Evolutionary conservation across 2,888 invertebrate species (phyloP), one percentile per base, ranked within the genome.

Genomic region (Drosophila neoperkinsi): DNA sequence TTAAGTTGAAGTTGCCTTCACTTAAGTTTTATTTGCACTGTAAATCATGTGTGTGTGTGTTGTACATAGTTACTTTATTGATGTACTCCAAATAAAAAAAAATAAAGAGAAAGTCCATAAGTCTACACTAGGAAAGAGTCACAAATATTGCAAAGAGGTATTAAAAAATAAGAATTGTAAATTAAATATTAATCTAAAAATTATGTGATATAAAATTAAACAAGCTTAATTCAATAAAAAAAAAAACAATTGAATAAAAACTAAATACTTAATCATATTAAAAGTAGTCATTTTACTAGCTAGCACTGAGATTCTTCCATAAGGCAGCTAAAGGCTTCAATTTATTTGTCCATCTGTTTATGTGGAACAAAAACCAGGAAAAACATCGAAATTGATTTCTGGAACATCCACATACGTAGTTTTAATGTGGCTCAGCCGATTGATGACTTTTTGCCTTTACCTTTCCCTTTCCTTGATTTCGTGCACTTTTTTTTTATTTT

Each of bases 401-500:
- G 74, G 49, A 74, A 72, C 46, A 18, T 30, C 36, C 21, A 49
- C 34, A 59, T 49, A 57, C 57, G 41, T 53, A 6, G 16, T 67
- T 68, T 34, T 53, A 49, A 67, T 68, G 56, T 38, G 52, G 11
- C 11, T 50, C 33, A 30, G 16, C 41, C 71, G 61, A 64, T 77
- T 77, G 77, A 67, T 77, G 81, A 77, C 72, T 67, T 80, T 77
- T 64, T 62, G 61, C 21, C 50, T 36, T 57, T 16, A 33, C 30
- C 36, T 71, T 74, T 51, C 28, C 38, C 13, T 57, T 58, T 41
- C 36, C 36, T 43, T 41, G 28, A 56, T 30, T 41, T 56, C 13
- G 28, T 38, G 38, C 36, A 28, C 16, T 33, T 34, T 28, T 36
- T 25, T 21, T 4, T 50, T 41, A 0, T 4, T 60, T 58, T 38